Percentiles rank a stretch among this genome's conserved stretches.
These are phyloP conservation scores for Drosophila bocki DNA, from an alignment of 1,140 invertebrate genomes.

Conservation along the genomic window DNA sequence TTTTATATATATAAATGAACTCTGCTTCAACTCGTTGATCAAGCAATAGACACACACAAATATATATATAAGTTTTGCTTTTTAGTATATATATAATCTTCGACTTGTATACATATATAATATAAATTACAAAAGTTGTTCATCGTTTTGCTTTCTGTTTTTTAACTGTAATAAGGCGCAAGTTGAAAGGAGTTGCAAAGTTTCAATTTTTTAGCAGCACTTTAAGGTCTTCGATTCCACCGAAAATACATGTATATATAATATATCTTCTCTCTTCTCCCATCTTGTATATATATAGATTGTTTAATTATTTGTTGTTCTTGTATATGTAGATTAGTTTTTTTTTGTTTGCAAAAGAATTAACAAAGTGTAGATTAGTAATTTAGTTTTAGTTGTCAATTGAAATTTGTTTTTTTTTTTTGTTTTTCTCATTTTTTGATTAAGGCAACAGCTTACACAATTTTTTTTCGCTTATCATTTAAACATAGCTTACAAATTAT, in stretches of 20 bases:
- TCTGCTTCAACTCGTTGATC: constrained; percentile 33
- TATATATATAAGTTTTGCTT: constrained; percentile 61
- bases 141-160: background rate
- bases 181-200: constrained; percentile 51
- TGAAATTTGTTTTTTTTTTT: constrained; percentile 31
- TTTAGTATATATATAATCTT: constrained; percentile 45
- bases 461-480: constrained; percentile 41
- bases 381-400: constrained; percentile 54
- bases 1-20: constrained; percentile 48
- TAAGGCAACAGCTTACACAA: constrained; percentile 69
- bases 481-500: constrained; percentile 53
- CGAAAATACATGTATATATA: constrained; percentile 17
- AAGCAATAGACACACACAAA: constrained; percentile 77
- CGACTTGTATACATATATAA: constrained; percentile 14
- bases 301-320: constrained; percentile 41
- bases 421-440: constrained; percentile 39
- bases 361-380: constrained; percentile 61
- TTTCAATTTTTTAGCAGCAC: constrained; percentile 49
- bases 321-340: constrained; percentile 45
- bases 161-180: constrained; percentile 56
- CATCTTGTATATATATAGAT: constrained; percentile 28
- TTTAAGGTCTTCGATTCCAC: constrained; percentile 47
- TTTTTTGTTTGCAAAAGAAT: constrained; percentile 41
- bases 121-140: constrained; percentile 50
- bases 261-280: constrained; percentile 17